Evolutionary conservation across 2,888 invertebrate species (phyloP), one percentile per base, ranked within the genome.

Genomic region (Tinea trinotella): DNA sequence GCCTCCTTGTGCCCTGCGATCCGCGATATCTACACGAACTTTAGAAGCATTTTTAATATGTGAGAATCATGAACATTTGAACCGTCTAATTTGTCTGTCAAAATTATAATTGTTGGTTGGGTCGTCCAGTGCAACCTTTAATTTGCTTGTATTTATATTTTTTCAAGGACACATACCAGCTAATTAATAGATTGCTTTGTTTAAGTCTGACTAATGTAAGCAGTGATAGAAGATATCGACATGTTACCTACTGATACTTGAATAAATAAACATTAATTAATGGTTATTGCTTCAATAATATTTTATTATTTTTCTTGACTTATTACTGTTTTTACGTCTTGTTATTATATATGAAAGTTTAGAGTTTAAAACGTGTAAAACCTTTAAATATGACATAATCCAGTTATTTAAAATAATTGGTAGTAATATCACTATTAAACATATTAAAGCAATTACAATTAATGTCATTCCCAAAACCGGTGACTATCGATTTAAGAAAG

Each of bases 401-500:
- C n/a, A n/a, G n/a, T n/a, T n/a, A n/a, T n/a, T n/a, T n/a, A 7
- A 7, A 24, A 24, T 24, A 24, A 40, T 13, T 40, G 40, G 13
- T 40, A 12, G 40, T n/a, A 7, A n/a, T n/a, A n/a, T n/a, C n/a
- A 40, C 15, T 15, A n/a, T n/a, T 40, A 13, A 40, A 15, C 13
- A 15, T 6, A 18, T 46, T 18, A 46, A 46, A 46, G 15, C 19
- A 46, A 17, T 19, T 46, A 46, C 46, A 46, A 46, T 46, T 46
- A n/a, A 46, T 46, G 19, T 46, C 19, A 46, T 18, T 46, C n/a
- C 18, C 18, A 19, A 46, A 46, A 46, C 46, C 46, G 19, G 46
- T 46, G n/a, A 19, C 3, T 12, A 46, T 46, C 10, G 19, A 19
- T 5, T 40, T 68, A 73, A 72, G 74, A 76, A 79, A 75, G 75